phyloP scores from a whole-genome alignment of 1,140 invertebrate species.

The Pseudomyrmex concolor region DNA sequence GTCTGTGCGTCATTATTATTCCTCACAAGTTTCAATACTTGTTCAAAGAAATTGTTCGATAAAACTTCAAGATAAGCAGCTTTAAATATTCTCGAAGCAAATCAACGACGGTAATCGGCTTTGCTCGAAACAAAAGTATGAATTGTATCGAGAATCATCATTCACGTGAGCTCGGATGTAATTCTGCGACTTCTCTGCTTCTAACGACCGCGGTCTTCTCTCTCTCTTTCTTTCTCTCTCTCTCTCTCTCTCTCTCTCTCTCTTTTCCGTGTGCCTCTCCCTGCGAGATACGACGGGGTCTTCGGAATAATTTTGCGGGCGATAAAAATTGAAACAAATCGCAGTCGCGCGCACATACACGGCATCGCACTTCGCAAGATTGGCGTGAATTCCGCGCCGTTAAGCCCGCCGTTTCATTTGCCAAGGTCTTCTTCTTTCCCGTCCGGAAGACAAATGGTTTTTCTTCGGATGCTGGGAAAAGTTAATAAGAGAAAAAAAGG shows the following conservation, averaged over 20 bases:
- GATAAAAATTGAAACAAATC: conserved; percentile 64
- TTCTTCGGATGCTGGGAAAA: neutral
- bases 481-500: conserved; percentile 30
- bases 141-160: neutral
- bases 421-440: neutral
- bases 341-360: conserved; percentile 8
- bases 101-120: neutral
- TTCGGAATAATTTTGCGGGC: conserved; percentile 30
- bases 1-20: too few relatives aligned
- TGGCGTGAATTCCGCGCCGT: conserved; percentile 63
- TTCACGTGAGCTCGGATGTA: neutral
- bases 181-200: neutral
- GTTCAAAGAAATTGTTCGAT: neutral
- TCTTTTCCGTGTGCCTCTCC: neutral
- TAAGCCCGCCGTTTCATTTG: conserved; percentile 50
- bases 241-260: too few relatives aligned
- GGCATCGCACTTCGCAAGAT: conserved; percentile 41
- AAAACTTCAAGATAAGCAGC: neutral
- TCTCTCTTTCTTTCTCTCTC: too few relatives aligned
- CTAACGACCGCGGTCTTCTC: too few relatives aligned
- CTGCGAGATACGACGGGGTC: neutral
- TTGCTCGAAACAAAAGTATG: neutral
- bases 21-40: too few relatives aligned
- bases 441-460: conserved; percentile 58
- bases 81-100: neutral